Evolutionary conservation across 2,888 invertebrate species (phyloP).

Genomic region (Sturmia bella): DNA sequence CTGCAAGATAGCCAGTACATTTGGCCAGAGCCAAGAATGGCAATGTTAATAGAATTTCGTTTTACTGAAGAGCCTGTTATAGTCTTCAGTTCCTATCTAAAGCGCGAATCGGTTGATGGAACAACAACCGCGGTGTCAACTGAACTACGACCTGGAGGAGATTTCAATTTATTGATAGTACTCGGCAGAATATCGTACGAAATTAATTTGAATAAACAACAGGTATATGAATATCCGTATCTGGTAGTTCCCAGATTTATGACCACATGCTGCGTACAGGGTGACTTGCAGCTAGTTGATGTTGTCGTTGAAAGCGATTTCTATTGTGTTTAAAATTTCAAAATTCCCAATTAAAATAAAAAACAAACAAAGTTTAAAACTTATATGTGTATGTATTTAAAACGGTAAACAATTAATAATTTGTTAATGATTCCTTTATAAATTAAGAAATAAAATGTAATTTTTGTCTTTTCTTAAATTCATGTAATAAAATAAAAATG

Average conservation of each 20-base stretch:
- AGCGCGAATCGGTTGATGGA: constrained; percentile 80
- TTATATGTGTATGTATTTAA: constrained; percentile 86
- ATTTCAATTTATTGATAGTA: constrained; percentile 75
- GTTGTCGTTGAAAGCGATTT: constrained; percentile 65
- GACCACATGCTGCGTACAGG: constrained; percentile 86
- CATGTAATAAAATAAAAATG: too few species aligned
- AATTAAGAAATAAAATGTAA: too few species aligned
- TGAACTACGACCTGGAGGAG: constrained; percentile 76
- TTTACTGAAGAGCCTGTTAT: constrained; percentile 85
- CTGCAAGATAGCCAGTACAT: constrained; percentile 85
- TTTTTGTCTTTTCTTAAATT: too few species aligned
- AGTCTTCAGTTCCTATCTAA: constrained; percentile 85
- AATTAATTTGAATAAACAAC: constrained; percentile 82
- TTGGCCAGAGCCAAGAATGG: constrained; percentile 88
- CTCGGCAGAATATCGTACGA: constrained; percentile 74
- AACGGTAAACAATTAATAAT: too few species aligned
- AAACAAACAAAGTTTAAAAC: too few species aligned
- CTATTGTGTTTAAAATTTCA: constrained; percentile 72
- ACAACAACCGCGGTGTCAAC: constrained; percentile 74
- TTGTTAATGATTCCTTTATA: too few species aligned
- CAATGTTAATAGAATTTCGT: constrained; percentile 88
- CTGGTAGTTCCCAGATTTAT: constrained; percentile 84
- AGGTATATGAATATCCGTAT: constrained; percentile 85
- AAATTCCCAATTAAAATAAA: constrained; percentile 76
- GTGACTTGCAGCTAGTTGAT: constrained; percentile 85